These are phyloP conservation scores for Catharus ustulatus DNA, from an alignment of 2,797 vertebrate species.

Conservation along the genomic window DNA sequence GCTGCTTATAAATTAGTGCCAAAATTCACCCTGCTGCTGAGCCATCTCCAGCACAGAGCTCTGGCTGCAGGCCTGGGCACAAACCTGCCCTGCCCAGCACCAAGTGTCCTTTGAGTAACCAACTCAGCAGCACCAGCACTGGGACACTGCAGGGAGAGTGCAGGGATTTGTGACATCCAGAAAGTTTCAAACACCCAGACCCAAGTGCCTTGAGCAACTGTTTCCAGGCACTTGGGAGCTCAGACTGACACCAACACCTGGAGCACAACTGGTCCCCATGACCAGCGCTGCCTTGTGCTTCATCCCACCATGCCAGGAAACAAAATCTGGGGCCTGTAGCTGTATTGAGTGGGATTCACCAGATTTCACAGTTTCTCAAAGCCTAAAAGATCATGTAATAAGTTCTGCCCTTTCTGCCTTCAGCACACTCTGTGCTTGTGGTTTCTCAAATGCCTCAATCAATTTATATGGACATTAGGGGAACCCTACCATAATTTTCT, in stretches of 20 bases:
- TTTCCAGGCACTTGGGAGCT: not conserved
- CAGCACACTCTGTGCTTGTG: not conserved
- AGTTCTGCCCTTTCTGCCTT: not conserved
- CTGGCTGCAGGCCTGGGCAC: not conserved
- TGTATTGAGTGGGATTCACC: not conserved
- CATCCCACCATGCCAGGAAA: not conserved
- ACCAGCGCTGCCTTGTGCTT: not conserved
- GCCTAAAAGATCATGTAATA: not conserved
- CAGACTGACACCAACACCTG: not conserved
- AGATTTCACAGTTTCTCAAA: not conserved
- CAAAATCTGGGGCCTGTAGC: not conserved
- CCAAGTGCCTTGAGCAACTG: not conserved
- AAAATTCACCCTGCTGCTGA: not conserved
- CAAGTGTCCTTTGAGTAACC: not conserved
- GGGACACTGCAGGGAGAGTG: not conserved
- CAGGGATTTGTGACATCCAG: not conserved
- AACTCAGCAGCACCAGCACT: not conserved
- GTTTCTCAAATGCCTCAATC: not conserved
- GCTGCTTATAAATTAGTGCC: not conserved
- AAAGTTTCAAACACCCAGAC: not conserved
- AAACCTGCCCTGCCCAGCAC: not conserved
- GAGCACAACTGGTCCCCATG: not conserved
- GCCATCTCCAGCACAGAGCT: not conserved
- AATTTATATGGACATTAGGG: not conserved
- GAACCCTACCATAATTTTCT: not conserved